Percentiles rank a stretch among this genome's conserved stretches.
These are phyloP conservation scores for Argyra leucocephala DNA, from an alignment of 2,888 invertebrate species.

Conservation along the genomic window DNA sequence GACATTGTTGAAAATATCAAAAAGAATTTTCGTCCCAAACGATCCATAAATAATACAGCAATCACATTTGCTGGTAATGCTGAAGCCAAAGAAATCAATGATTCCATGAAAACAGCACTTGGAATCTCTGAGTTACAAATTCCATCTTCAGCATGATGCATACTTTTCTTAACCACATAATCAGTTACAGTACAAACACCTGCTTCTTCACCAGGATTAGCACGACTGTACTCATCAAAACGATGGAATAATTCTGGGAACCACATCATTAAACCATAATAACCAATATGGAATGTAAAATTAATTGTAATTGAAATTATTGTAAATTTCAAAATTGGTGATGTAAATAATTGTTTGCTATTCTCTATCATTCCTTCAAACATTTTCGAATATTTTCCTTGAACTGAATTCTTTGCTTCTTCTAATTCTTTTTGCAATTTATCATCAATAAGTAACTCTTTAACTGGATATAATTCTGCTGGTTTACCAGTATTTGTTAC, in stretches of 20 bases:
- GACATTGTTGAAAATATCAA: constrained; percentile 78
- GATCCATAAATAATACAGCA: constrained; percentile 74
- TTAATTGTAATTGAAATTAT: constrained; percentile 78
- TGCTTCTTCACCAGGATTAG: constrained; percentile 56
- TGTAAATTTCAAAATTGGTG: constrained; percentile 74
- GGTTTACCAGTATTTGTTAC: constrained; percentile 69
- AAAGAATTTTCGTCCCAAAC: constrained; percentile 63
- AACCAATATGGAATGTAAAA: constrained; percentile 90
- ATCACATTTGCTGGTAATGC: constrained; percentile 78
- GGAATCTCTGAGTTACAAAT: constrained; percentile 64
- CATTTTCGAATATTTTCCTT: constrained; percentile 64
- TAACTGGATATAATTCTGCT: constrained; percentile 66
- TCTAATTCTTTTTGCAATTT: constrained; percentile 39
- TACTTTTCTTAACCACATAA: constrained; percentile 59
- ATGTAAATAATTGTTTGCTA: constrained; percentile 69
- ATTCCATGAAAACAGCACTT: constrained; percentile 73
- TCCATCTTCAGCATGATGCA: constrained; percentile 48
- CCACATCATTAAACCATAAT: constrained; percentile 96
- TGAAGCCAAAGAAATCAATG: constrained; percentile 75
- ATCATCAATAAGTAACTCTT: constrained; percentile 56
- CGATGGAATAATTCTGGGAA: constrained; percentile 90
- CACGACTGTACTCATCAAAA: constrained; percentile 67
- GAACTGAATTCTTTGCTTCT: constrained; percentile 46
- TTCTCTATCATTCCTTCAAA: constrained; percentile 67
- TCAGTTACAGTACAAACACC: constrained; percentile 68